Base-by-base conservation (phyloP, 1,140 invertebrate genomes). In the Sitophilus oryzae region DNA sequence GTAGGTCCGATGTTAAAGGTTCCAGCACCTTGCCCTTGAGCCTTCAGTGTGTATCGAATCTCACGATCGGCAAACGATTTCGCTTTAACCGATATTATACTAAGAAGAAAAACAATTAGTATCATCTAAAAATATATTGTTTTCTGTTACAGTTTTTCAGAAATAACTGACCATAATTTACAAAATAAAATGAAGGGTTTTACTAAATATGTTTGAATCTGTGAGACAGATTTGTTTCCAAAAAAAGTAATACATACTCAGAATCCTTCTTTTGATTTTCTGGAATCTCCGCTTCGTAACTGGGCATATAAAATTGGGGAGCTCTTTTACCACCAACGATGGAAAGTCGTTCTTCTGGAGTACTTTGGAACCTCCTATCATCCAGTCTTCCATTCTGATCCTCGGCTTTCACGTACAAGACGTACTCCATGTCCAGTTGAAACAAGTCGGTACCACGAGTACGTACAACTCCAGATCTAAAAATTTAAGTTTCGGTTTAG, bases 181-280 rank as follows among this genome's bases (percentile, higher is more conserved):
- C n/a, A n/a, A n/a, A n/a, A n/a, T n/a, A n/a, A n/a, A n/a, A n/a
- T n/a, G n/a, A n/a, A n/a, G n/a, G n/a, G n/a, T n/a, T n/a, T n/a
- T n/a, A n/a, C n/a, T n/a, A n/a, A n/a, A n/a, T n/a, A n/a, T n/a
- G n/a, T n/a, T n/a, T n/a, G n/a, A n/a, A n/a, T n/a, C n/a, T n/a
- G n/a, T n/a, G n/a, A n/a, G n/a, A n/a, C n/a, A n/a, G n/a, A n/a
- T n/a, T n/a, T n/a, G n/a, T n/a, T n/a, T n/a, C n/a, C n/a, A n/a
- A 56, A 34, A 15, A 16, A 47, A 46, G 6, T 15, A 18, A 10
- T 11, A 82, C 85, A 84, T 79, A 95, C 91, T 95, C 92, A 18
- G 92, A 93, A 72, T 96, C 92, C 73, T 96, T 96, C 71, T 91
- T 91, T 73, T 94, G 89, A 72, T 95, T 95, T 74, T 96, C 93